Evolutionary conservation across 1,140 invertebrate genomes (phyloP).

Genomic region (Bombus cullumanus): DNA sequence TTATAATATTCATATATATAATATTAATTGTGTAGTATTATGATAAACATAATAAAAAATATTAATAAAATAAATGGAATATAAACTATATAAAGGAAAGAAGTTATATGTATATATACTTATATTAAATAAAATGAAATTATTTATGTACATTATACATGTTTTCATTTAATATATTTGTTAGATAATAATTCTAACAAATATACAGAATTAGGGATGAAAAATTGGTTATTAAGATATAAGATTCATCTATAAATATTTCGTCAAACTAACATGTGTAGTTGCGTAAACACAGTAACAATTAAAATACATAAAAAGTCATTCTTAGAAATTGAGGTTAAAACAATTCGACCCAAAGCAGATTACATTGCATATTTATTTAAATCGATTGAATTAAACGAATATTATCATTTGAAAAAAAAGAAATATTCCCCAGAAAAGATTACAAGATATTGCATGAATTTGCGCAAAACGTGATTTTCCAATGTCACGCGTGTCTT

Average conservation of each 20-base stretch:
- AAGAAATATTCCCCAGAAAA: not conserved
- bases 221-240: not conserved
- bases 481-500: not conserved
- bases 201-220: not conserved
- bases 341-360: not conserved
- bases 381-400: not conserved
- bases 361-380: not conserved
- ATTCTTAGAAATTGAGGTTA: not conserved
- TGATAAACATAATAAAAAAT: not conserved
- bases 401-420: not conserved
- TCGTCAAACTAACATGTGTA: not conserved
- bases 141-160: not conserved
- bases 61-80: not conserved
- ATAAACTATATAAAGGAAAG: not conserved
- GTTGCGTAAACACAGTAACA: not conserved
- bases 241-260: conserved; percentile 13
- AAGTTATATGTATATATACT: not conserved
- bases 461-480: conserved; percentile 28
- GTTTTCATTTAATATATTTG: not conserved
- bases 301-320: not conserved
- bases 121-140: not conserved
- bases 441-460: conserved; percentile 30
- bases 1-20: not conserved
- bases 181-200: conserved; percentile 10
- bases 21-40: not conserved